Evolutionary conservation across 2,797 vertebrate genomes (phyloP).

Genomic region (Falco novaeseelandiae): DNA sequence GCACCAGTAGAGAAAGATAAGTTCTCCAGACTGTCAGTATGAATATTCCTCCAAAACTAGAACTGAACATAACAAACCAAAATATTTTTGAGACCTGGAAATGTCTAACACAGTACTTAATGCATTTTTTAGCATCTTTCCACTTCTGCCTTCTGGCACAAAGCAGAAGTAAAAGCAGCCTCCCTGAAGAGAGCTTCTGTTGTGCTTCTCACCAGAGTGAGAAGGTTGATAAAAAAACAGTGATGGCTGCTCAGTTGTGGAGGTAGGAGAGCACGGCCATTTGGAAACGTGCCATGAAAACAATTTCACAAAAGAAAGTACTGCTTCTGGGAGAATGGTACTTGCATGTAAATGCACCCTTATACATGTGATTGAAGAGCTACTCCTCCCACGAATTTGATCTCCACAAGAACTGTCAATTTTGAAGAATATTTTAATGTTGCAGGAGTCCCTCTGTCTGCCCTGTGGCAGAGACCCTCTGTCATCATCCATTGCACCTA

Average conservation of each 20-base stretch:
- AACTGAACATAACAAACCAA: slow-evolving; percentile 20
- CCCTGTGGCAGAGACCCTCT: background rate
- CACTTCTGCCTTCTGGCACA: slow-evolving; percentile 47
- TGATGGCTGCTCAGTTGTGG: background rate
- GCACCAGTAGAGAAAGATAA: background rate
- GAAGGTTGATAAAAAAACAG: background rate
- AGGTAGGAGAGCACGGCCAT: accelerated
- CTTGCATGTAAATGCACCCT: accelerated
- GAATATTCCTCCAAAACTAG: slow-evolving; percentile 23
- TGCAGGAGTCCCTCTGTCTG: background rate
- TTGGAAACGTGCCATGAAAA: background rate
- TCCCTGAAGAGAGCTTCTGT: background rate
- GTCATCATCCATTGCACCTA: background rate
- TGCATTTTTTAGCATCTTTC: slow-evolving; percentile 4
- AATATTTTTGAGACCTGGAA: slow-evolving; percentile 15
- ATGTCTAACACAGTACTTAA: background rate
- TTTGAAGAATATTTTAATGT: background rate
- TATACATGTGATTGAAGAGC: accelerated
- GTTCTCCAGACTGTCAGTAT: background rate
- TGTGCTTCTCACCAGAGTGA: background rate
- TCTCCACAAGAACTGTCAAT: accelerated
- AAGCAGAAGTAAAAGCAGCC: slow-evolving; percentile 37
- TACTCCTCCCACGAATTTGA: background rate
- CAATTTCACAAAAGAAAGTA: background rate
- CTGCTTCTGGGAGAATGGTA: background rate